Percentiles rank a stretch among this genome's conserved stretches.
phyloP scores from a whole-genome alignment of 2,888 invertebrate genomes.

The Cyrtodaria siliqua region DNA sequence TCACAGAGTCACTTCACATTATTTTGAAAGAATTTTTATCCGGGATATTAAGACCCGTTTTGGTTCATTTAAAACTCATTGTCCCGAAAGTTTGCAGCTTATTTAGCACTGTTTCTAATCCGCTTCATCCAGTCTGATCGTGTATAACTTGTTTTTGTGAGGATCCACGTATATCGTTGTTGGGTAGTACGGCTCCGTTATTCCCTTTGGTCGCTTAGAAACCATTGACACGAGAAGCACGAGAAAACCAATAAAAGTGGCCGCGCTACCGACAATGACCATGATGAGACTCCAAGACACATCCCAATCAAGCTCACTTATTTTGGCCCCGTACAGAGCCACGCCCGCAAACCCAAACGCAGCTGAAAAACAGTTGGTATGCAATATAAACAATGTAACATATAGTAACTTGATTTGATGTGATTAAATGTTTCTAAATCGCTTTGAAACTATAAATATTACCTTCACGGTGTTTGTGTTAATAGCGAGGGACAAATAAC shows the following conservation, averaged over 20 bases:
- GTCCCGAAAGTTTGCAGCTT: too few species aligned
- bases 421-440: too few species aligned
- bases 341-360: slow-evolving; percentile 72
- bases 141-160: slow-evolving; percentile 70
- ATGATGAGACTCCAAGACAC: slow-evolving; percentile 75
- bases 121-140: slow-evolving; percentile 56
- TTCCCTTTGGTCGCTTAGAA: slow-evolving; percentile 68
- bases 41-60: too few species aligned
- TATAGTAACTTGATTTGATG: too few species aligned
- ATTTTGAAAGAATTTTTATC: too few species aligned
- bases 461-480: too few species aligned
- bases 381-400: too few species aligned
- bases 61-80: too few species aligned
- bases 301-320: slow-evolving; percentile 63
- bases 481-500: too few species aligned
- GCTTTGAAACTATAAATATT: too few species aligned
- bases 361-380: slow-evolving; percentile 75
- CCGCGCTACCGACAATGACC: slow-evolving; percentile 70
- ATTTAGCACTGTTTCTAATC: slow-evolving; percentile 6
- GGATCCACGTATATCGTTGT: slow-evolving; percentile 73
- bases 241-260: slow-evolving; percentile 72
- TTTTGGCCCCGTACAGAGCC: slow-evolving; percentile 71
- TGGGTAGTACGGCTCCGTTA: slow-evolving; percentile 54
- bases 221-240: slow-evolving; percentile 71
- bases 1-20: too few species aligned